Percentiles rank a stretch among this genome's conserved stretches.
phyloP scores from a whole-genome alignment of 2,888 invertebrate species.

The Glyphotaelius pellucidus region DNA sequence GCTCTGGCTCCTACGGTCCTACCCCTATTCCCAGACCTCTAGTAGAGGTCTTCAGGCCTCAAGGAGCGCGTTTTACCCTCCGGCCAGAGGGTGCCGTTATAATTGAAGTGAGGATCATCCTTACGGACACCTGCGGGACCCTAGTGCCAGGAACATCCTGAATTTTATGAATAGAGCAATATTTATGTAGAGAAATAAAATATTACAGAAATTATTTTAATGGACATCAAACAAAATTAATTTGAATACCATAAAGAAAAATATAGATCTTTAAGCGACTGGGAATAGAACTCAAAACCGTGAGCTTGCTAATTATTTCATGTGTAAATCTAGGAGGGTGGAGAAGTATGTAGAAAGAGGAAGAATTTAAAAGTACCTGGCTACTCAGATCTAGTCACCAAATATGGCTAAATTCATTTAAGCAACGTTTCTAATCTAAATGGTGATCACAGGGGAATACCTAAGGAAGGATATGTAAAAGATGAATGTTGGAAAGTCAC shows the following conservation, averaged over 20 bases:
- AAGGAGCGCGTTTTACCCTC: not conserved
- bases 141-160: not conserved
- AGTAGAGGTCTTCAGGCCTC: not conserved
- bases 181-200: not conserved
- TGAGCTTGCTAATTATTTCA: no score
- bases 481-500: no score
- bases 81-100: not conserved
- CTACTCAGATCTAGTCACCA: no score
- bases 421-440: no score
- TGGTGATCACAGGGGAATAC: no score
- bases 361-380: no score
- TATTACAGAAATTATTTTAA: no score
- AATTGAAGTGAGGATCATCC: not conserved
- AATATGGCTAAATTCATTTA: no score
- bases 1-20: not conserved
- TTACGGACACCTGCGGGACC: not conserved
- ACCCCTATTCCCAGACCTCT: not conserved
- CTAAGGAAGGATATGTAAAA: no score
- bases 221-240: not conserved
- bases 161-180: not conserved
- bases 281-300: no score
- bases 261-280: not conserved
- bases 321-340: no score
- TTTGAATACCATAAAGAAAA: not conserved
- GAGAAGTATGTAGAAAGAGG: no score